A percentile compares a stretch with the other conserved stretches of the same genome.
These are phyloP conservation scores for Otis tarda DNA, from an alignment of 2,113 vertebrate genomes.

Conservation along the genomic window DNA sequence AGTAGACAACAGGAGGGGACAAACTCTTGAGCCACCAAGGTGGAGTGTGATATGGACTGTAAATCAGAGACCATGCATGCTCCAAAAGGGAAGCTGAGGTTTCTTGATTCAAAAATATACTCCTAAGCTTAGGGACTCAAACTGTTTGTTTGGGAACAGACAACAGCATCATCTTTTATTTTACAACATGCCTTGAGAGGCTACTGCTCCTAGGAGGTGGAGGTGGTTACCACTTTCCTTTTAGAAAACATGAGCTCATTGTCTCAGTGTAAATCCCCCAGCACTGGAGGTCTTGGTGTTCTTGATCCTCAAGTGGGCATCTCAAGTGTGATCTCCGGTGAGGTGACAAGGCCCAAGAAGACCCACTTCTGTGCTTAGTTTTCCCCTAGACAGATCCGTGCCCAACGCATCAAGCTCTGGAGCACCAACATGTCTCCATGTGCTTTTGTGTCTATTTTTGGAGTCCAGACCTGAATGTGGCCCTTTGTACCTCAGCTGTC, in stretches of 20 bases:
- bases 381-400: not conserved
- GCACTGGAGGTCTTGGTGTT: not conserved
- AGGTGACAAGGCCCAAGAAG: not conserved
- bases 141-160: not conserved
- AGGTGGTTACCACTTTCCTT: not conserved
- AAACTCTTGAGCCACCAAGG: not conserved
- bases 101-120: not conserved
- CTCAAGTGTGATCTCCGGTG: not conserved
- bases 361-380: not conserved
- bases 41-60: not conserved
- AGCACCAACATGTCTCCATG: not conserved
- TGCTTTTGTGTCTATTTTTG: not conserved
- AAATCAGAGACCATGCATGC: not conserved
- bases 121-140: not conserved
- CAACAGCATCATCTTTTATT: not conserved
- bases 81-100: not conserved
- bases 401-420: not conserved
- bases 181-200: not conserved
- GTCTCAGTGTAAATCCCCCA: not conserved
- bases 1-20: not conserved
- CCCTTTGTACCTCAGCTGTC: not conserved
- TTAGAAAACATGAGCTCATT: not conserved
- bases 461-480: not conserved
- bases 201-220: not conserved
- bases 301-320: not conserved